phyloP scores from a whole-genome alignment of 2,888 invertebrate species.

The Venusia cambrica region DNA sequence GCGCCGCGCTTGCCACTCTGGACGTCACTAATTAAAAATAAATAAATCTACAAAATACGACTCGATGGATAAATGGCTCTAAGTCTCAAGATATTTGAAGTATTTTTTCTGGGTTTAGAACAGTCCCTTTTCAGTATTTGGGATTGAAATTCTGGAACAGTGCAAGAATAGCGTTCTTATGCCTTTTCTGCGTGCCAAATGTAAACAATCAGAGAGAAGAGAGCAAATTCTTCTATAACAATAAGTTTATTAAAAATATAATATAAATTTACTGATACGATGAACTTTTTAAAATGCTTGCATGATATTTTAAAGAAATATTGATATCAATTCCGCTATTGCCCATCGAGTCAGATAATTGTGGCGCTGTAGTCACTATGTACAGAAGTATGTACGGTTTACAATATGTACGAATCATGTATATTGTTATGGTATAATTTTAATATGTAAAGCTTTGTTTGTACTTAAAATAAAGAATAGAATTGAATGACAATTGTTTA shows the following conservation, averaged over 20 bases:
- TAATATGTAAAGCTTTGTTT: conserved; percentile 34
- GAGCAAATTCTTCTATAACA: no score
- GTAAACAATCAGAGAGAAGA: no score
- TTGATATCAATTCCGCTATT: conserved; percentile 3
- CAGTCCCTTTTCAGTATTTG: no score
- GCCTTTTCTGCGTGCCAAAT: no score
- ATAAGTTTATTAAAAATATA: no score
- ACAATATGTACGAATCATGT: conserved; percentile 20
- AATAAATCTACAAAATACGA: conserved; percentile 7
- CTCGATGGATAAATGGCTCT: conserved; percentile 13
- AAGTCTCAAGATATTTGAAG: no score
- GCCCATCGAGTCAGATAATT: conserved; percentile 9
- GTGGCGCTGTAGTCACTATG: conserved; percentile 16
- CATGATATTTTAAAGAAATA: no score
- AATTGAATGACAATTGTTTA: conserved; percentile 21
- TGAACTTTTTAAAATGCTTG: no score
- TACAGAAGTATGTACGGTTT: conserved; percentile 15
- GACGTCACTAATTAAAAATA: conserved; percentile 16
- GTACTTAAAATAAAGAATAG: conserved; percentile 34
- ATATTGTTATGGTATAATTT: conserved; percentile 29
- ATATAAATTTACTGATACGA: no score
- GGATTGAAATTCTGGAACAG: no score
- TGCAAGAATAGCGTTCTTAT: no score
- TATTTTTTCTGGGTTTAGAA: no score
- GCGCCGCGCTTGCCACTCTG: conserved; percentile 46